These are phyloP conservation scores for Acrobasis consociella DNA, from an alignment of 2,888 invertebrate species.

Conservation along the genomic window DNA sequence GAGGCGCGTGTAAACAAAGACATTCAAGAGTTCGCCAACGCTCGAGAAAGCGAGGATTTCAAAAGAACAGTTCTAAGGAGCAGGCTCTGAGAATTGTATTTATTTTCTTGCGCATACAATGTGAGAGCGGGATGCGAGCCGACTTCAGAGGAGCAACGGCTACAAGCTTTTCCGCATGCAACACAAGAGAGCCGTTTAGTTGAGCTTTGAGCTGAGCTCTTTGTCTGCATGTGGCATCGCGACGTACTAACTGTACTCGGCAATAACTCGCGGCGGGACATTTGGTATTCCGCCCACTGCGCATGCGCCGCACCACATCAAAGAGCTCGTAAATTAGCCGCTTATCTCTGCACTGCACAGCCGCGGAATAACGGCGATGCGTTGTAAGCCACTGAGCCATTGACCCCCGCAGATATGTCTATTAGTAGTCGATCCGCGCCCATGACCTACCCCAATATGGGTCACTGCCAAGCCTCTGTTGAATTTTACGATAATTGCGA, in stretches of 20 bases:
- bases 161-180: constrained; percentile 50
- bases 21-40: constrained; percentile 31
- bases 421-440: constrained; percentile 57
- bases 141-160: constrained; percentile 9
- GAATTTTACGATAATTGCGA: constrained; percentile 78
- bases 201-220: constrained; percentile 41
- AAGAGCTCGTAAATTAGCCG: constrained; percentile 50
- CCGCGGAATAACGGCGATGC: constrained; percentile 40
- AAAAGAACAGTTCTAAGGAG: constrained; percentile 24
- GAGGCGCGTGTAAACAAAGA: constrained; percentile 43
- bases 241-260: constrained; percentile 43
- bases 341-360: constrained; percentile 42
- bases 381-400: constrained; percentile 33
- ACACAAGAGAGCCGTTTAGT: constrained; percentile 46
- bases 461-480: constrained; percentile 69
- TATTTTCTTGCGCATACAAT: constrained; percentile 14
- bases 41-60: constrained; percentile 25
- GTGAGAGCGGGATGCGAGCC: constrained; percentile 7
- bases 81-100: constrained; percentile 5
- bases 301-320: constrained; percentile 45
- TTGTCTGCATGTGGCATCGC: constrained; percentile 37
- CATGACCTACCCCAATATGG: constrained; percentile 73
- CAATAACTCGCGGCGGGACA: constrained; percentile 39
- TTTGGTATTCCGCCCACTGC: constrained; percentile 53
- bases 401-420: constrained; percentile 40